Conservation (phyloP, 2,797 vertebrate species). For the Diplodus sargus region DNA sequence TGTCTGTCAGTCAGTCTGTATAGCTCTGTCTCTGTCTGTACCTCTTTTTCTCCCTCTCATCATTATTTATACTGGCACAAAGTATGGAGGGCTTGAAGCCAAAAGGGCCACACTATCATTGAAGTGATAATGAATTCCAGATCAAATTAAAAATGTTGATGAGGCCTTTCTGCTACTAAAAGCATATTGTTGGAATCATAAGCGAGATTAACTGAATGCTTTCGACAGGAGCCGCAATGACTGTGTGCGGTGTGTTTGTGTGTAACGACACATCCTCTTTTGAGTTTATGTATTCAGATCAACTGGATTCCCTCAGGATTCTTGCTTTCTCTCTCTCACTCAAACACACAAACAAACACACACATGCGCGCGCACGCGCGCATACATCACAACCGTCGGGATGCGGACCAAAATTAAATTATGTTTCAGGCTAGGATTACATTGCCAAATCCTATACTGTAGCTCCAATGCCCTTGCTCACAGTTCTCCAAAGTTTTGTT, state of each 20-base stretch:
- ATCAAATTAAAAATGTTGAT: conserved; percentile 70
- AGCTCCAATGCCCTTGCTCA: conserved; percentile 54
- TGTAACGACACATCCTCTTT: conserved; percentile 24
- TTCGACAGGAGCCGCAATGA: conserved; percentile 22
- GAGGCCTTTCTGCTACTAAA: conserved; percentile 52
- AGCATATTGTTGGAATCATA: conserved; percentile 60
- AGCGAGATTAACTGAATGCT: conserved; percentile 47
- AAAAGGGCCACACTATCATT: conserved; percentile 57
- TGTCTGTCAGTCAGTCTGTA: background rate
- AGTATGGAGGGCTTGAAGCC: conserved; percentile 46
- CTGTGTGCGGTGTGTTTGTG: background rate
- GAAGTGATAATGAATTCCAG: conserved; percentile 61
- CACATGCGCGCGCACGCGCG: conserved; percentile 17
- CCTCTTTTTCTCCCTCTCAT: conserved; percentile 29
- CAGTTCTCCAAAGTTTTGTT: conserved; percentile 62
- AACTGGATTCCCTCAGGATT: conserved; percentile 36
- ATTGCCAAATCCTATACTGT: conserved; percentile 44
- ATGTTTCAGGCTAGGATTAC: conserved; percentile 53
- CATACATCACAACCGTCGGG: conserved; percentile 40
- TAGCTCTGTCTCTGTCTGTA: conserved; percentile 8
- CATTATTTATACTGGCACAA: conserved; percentile 59
- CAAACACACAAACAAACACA: conserved; percentile 22
- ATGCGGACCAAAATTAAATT: conserved; percentile 63
- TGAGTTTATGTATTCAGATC: conserved; percentile 52
- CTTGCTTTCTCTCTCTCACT: conserved; percentile 16